phyloP scores from a whole-genome alignment of 2,888 invertebrate species.

The Noctua janthe region DNA sequence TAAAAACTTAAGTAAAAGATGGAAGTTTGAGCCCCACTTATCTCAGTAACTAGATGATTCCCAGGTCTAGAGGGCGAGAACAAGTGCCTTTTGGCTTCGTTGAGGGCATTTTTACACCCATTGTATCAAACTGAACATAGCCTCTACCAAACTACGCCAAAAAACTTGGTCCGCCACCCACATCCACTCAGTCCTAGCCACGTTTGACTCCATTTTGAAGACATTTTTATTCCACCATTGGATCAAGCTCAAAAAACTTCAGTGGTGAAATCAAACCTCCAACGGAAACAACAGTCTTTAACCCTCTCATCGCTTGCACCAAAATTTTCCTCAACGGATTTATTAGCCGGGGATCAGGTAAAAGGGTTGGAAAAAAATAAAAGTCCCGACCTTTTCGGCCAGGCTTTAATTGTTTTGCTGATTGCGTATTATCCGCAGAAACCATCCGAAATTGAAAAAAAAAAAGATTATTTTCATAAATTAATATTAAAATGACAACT shows the following conservation, averaged over 20 bases:
- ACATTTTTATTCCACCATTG: not conserved
- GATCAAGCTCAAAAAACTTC: not conserved
- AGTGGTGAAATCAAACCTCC: not conserved
- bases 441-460: slow-evolving; percentile 65
- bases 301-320: slow-evolving; percentile 45
- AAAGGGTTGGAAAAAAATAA: slow-evolving; percentile 71
- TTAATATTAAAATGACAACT: slow-evolving; percentile 42
- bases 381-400: slow-evolving; percentile 70
- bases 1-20: not conserved
- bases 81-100: too few relatives aligned
- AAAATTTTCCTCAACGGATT: slow-evolving; percentile 66
- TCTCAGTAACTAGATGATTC: not conserved
- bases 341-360: slow-evolving; percentile 74
- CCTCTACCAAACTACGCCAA: not conserved
- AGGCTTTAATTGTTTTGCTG: slow-evolving; percentile 77
- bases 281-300: not conserved
- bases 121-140: not conserved
- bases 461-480: slow-evolving; percentile 50
- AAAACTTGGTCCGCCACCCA: not conserved
- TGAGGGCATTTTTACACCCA: too few relatives aligned
- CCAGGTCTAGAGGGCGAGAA: too few relatives aligned
- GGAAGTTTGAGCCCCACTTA: not conserved
- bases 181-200: not conserved
- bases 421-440: slow-evolving; percentile 75
- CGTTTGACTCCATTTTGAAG: not conserved